Evolutionary conservation across 2,888 invertebrate species (phyloP).

Genomic region (Acleris emargana): DNA sequence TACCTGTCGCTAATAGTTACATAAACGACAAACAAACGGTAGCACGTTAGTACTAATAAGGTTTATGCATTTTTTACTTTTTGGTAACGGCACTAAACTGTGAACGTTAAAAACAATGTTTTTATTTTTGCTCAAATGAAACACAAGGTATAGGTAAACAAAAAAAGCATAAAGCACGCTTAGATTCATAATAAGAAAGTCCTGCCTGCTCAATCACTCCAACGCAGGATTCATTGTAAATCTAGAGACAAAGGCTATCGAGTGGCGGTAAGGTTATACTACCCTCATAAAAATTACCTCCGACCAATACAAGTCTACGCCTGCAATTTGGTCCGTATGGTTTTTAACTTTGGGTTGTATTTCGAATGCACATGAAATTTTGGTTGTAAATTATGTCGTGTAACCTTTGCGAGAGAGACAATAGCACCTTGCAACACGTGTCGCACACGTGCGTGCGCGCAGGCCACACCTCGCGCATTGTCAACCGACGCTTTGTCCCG

Average conservation of each 20-base stretch:
- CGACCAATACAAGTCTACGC: background rate
- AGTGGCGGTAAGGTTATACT: constrained; percentile 53
- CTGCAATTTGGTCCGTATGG: background rate
- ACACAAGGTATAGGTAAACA: background rate
- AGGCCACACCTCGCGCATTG: constrained; percentile 33
- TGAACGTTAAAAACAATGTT: background rate
- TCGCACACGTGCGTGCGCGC: constrained; percentile 56
- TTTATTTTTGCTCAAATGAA: background rate
- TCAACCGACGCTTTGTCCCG: constrained; percentile 32
- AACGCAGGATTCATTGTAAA: constrained; percentile 39
- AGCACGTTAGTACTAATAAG: too few relatives aligned
- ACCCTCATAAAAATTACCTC: constrained; percentile 45
- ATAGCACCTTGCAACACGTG: constrained; percentile 65
- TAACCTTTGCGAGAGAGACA: constrained; percentile 50
- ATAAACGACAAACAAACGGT: too few relatives aligned
- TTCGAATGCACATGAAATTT: background rate
- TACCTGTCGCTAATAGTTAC: too few relatives aligned
- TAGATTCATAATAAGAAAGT: constrained; percentile 1
- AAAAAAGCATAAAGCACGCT: background rate
- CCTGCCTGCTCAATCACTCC: constrained; percentile 21
- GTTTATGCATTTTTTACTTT: too few relatives aligned
- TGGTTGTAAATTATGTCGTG: constrained; percentile 32
- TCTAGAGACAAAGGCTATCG: constrained; percentile 45
- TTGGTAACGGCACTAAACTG: too few relatives aligned
- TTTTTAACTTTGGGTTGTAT: background rate